Base-by-base conservation (phyloP, 2,888 invertebrate species). In the Trissoscelio sp. region DNA sequence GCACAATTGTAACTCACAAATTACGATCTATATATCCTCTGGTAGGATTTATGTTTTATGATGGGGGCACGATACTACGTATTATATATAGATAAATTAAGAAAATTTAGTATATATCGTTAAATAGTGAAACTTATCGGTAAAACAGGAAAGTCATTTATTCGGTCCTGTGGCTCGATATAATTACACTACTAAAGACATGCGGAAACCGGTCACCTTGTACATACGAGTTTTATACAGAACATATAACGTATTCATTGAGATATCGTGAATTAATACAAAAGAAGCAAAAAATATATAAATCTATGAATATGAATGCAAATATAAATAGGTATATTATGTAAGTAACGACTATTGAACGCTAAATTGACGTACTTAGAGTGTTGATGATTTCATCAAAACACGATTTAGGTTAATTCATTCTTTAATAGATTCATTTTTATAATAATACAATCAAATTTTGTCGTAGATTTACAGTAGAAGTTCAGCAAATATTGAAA, bases 151-250 rank as follows among this genome's bases (percentile, higher is more conserved):
- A 60, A 75, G 57, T 79, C 58, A 57, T 60, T 55, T 55, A 79
- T 42, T 79, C 67, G 75, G 55, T 55, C 75, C 80, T 83, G 80
- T 83, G 75, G 75, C 83, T 86, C 85, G 86, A 86, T 86, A 83
- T 81, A 79, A 80, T 77, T 55, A 80, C 60, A 83, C 62, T 80
- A 83, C 77, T 62, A 46, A 48, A 46, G 48, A 74, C 34, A 74
- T 67, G 60, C 42, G 48, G 34, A 74, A 64, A 87, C 85, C 85
- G 86, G 87, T 90, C 88, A 91, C 86, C 88, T 87, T 90, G 90
- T 91, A 91, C 85, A 91, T 91, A 91, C 89, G 88, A 91, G 89
- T 91, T 91, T 91, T 91, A 91, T 91, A 91, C 91, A 90, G 90
- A 91, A 88, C 85, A 86, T 85, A 84, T 87, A 90, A 89, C 89